phyloP scores from a whole-genome alignment of 2,888 invertebrate species.

The Tachina fera region DNA sequence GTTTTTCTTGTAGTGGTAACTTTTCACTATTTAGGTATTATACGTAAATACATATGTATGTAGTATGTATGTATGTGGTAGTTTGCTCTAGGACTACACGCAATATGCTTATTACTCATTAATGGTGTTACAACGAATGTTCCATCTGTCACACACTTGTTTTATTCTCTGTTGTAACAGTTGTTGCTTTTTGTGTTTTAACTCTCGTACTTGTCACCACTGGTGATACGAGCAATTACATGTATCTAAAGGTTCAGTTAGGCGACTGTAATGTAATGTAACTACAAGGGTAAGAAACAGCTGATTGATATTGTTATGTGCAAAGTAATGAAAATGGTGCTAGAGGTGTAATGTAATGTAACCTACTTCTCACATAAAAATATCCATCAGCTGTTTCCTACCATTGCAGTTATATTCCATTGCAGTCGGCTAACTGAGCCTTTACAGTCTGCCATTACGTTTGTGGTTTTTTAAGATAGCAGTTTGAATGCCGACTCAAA shows the following conservation, averaged over 20 bases:
- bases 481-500: neutral
- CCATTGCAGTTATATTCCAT: too few species aligned
- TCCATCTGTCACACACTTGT: conserved; percentile 64
- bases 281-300: too few species aligned
- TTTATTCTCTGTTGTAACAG: conserved; percentile 25
- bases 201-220: neutral
- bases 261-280: too few species aligned
- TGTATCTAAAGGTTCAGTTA: too few species aligned
- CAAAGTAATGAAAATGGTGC: too few species aligned
- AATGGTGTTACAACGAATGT: conserved; percentile 74
- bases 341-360: too few species aligned
- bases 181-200: conserved; percentile 5
- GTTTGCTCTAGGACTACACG: conserved; percentile 73
- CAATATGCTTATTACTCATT: conserved; percentile 80
- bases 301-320: too few species aligned
- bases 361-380: too few species aligned
- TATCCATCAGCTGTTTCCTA: too few species aligned
- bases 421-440: too few species aligned
- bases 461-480: neutral
- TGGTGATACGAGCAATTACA: neutral
- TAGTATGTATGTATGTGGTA: conserved; percentile 3
- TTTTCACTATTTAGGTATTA: neutral
- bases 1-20: conserved; percentile 21
- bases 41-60: too few species aligned
- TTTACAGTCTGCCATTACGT: neutral